Percentiles rank a stretch among this genome's conserved stretches.
phyloP scores from a whole-genome alignment of 2,113 vertebrate species.

The Sylvicapra grimmia region DNA sequence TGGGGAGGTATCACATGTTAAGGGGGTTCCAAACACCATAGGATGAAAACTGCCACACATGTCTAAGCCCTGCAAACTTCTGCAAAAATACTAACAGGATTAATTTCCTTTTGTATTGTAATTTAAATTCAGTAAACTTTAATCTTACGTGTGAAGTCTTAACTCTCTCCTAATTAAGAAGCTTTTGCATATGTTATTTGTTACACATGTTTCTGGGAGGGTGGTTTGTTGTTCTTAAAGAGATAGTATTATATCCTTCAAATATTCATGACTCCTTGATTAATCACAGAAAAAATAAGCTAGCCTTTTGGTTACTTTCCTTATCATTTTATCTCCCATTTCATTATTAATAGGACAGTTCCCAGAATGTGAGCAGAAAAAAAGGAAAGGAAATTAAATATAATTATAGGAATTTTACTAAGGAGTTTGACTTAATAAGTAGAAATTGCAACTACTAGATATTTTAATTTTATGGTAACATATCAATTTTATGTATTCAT shows the following conservation, averaged over 20 bases:
- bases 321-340: slow-evolving; percentile 33
- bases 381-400: slow-evolving; percentile 34
- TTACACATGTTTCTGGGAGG: background rate
- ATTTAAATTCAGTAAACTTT: slow-evolving; percentile 26
- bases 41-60: background rate
- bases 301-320: background rate
- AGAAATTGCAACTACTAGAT: slow-evolving; percentile 38
- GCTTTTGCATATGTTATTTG: background rate
- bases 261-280: slow-evolving; percentile 31
- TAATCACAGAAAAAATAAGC: slow-evolving; percentile 10
- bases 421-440: background rate
- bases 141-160: slow-evolving; percentile 13
- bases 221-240: background rate
- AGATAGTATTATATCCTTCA: background rate
- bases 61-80: background rate
- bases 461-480: slow-evolving; percentile 54
- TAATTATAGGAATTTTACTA: slow-evolving; percentile 39
- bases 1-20: too few relatives aligned
- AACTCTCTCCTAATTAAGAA: slow-evolving; percentile 28
- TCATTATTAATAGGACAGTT: slow-evolving; percentile 38
- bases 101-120: background rate
- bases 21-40: background rate
- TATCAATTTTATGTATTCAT: slow-evolving; percentile 17
- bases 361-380: slow-evolving; percentile 46
- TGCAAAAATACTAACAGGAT: background rate